A percentile compares a stretch with the other conserved stretches of the same genome.
Evolutionary conservation across 2,797 vertebrate species (phyloP).

Genomic region (Arctocebus calabarensis): DNA sequence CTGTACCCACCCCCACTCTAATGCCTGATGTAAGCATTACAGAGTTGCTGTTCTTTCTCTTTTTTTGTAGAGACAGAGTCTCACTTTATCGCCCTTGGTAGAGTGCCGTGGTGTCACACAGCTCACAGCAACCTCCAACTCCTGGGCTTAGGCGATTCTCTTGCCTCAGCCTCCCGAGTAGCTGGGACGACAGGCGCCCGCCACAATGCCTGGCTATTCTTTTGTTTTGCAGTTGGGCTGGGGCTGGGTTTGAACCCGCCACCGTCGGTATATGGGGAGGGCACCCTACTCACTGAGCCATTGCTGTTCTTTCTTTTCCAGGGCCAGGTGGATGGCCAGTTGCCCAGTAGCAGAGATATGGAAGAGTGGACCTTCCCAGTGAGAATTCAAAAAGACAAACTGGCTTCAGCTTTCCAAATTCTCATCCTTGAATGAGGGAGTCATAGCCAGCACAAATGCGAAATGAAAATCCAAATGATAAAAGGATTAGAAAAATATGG

Average conservation of each 20-base stretch:
- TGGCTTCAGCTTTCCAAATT: not conserved
- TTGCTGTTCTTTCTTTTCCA: not conserved
- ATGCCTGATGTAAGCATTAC: not conserved
- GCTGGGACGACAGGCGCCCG: too few relatives aligned
- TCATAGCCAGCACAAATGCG: not conserved
- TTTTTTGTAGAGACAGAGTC: not conserved
- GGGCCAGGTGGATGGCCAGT: not conserved
- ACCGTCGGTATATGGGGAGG: too few relatives aligned
- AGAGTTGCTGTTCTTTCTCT: not conserved
- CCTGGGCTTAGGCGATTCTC: too few relatives aligned
- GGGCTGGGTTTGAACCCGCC: too few relatives aligned
- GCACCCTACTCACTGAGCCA: too few relatives aligned
- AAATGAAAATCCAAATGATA: constrained; percentile 9
- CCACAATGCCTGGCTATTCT: too few relatives aligned
- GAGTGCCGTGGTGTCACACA: too few relatives aligned
- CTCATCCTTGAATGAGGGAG: not conserved
- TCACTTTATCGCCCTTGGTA: too few relatives aligned
- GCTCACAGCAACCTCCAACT: too few relatives aligned
- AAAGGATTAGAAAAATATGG: not conserved
- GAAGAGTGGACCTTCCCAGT: not conserved
- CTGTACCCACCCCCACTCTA: not conserved
- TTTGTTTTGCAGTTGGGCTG: too few relatives aligned
- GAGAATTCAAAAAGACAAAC: not conserved
- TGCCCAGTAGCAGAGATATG: not conserved
- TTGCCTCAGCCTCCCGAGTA: too few relatives aligned